A percentile compares a stretch with the other conserved stretches of the same genome.
Conservation (phyloP, 2,888 invertebrate species). For the Drosophila subsilvestris region DNA sequence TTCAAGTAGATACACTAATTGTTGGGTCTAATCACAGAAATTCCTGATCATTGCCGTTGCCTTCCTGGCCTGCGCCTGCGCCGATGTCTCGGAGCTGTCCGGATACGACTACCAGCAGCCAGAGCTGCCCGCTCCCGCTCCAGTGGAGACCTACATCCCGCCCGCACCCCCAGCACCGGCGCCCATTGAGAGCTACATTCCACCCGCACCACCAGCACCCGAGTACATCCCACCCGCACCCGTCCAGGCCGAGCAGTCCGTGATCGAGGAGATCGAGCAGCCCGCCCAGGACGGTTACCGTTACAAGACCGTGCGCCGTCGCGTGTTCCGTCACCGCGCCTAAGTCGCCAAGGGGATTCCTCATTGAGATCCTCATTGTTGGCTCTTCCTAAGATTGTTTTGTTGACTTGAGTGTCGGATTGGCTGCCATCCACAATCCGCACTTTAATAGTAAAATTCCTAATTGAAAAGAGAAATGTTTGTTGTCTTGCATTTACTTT, state of each 20-base stretch:
- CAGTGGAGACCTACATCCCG: conserved; percentile 65
- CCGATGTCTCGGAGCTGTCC: conserved; percentile 69
- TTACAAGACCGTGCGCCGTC: conserved; percentile 68
- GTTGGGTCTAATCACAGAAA: conserved; percentile 49
- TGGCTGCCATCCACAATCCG: conserved; percentile 16
- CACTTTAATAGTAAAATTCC: conserved; percentile 42
- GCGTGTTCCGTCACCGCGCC: conserved; percentile 68
- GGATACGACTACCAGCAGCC: conserved; percentile 69
- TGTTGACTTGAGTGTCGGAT: conserved; percentile 50
- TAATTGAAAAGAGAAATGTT: conserved; percentile 33
- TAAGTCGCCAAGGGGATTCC: conserved; percentile 23
- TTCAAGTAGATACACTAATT: not conserved
- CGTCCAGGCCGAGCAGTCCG: conserved; percentile 30
- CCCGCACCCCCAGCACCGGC: conserved; percentile 53
- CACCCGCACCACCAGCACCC: conserved; percentile 60
- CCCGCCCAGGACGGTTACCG: conserved; percentile 68
- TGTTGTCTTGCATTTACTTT: conserved; percentile 61
- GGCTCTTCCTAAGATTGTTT: conserved; percentile 40
- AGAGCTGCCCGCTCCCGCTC: conserved; percentile 60
- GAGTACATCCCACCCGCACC: conserved; percentile 61
- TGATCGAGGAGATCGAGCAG: conserved; percentile 64
- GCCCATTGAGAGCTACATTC: conserved; percentile 46
- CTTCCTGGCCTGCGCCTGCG: conserved; percentile 71
- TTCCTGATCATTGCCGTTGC: conserved; percentile 74
- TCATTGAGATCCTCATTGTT: conserved; percentile 30